Conservation (phyloP, 2,113 vertebrate species). For the Oreochromis niloticus region DNA sequence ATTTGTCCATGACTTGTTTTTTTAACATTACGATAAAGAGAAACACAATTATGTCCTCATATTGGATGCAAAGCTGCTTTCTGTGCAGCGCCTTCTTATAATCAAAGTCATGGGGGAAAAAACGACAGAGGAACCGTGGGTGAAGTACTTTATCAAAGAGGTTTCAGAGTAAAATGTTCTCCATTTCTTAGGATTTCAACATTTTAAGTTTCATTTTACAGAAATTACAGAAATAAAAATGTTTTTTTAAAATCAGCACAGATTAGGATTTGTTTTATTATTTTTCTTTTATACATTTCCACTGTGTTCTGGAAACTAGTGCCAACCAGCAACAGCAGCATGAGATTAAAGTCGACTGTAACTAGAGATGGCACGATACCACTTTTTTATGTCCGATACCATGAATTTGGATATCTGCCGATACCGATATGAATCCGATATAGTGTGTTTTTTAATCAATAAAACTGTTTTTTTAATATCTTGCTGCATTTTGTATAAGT, state of each 20-base stretch:
- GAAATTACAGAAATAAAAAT: neutral
- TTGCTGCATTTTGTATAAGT: too few species aligned
- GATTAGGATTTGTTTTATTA: neutral
- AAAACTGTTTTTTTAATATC: too few species aligned
- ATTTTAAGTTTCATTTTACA: neutral
- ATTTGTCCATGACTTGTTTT: neutral
- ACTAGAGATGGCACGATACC: too few species aligned
- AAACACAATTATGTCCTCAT: neutral
- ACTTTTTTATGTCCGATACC: too few species aligned
- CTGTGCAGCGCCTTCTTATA: neutral
- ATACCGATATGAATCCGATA: too few species aligned
- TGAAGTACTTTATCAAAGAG: neutral
- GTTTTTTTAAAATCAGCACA: neutral
- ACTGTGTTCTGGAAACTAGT: neutral
- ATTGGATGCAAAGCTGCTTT: conserved; percentile 1
- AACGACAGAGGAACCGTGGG: neutral
- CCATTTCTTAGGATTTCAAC: neutral
- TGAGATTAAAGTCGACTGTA: neutral
- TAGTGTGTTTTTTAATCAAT: too few species aligned
- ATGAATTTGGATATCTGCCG: too few species aligned
- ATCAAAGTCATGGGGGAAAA: neutral
- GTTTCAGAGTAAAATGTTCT: neutral
- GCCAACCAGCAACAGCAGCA: neutral
- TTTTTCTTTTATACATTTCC: neutral
- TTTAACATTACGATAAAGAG: neutral